Conservation (phyloP, 2,113 vertebrate species). For the Aphelocoma coerulescens region DNA sequence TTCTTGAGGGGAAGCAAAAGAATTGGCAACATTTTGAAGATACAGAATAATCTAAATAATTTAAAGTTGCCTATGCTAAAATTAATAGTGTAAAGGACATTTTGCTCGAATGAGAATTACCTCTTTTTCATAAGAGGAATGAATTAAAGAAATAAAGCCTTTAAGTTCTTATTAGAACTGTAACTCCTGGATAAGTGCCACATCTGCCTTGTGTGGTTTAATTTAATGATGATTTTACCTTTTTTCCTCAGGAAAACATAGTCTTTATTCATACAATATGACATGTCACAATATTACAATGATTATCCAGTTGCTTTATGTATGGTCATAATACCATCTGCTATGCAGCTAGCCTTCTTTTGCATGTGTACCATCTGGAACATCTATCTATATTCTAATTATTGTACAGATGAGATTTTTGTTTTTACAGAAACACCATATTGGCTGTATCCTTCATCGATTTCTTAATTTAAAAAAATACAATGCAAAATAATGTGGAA, state of each 20-base stretch:
- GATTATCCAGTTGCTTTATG: slow-evolving; percentile 58
- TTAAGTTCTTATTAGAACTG: not conserved
- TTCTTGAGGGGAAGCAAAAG: not conserved
- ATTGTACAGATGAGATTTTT: slow-evolving; percentile 61
- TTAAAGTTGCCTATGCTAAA: not conserved
- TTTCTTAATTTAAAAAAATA: slow-evolving; percentile 46
- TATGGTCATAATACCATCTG: slow-evolving; percentile 59
- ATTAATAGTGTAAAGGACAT: slow-evolving; percentile 1
- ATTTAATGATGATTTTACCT: slow-evolving; percentile 30
- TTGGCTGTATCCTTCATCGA: slow-evolving; percentile 52
- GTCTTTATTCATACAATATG: slow-evolving; percentile 56
- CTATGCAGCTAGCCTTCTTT: slow-evolving; percentile 34
- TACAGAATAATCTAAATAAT: not conserved
- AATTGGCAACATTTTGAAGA: not conserved
- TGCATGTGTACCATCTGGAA: slow-evolving; percentile 39
- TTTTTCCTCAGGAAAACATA: slow-evolving; percentile 37
- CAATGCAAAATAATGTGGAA: slow-evolving; percentile 22
- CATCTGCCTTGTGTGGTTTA: slow-evolving; percentile 19
- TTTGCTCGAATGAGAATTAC: slow-evolving; percentile 26
- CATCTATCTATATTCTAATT: slow-evolving; percentile 57
- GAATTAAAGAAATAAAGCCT: slow-evolving; percentile 47
- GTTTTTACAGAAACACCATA: slow-evolving; percentile 55
- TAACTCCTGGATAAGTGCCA: slow-evolving; percentile 46
- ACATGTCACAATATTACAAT: slow-evolving; percentile 48
- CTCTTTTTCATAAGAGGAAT: not conserved